Base-by-base conservation (phyloP, 2,797 vertebrate species). In the Toxotes lorentzi region DNA sequence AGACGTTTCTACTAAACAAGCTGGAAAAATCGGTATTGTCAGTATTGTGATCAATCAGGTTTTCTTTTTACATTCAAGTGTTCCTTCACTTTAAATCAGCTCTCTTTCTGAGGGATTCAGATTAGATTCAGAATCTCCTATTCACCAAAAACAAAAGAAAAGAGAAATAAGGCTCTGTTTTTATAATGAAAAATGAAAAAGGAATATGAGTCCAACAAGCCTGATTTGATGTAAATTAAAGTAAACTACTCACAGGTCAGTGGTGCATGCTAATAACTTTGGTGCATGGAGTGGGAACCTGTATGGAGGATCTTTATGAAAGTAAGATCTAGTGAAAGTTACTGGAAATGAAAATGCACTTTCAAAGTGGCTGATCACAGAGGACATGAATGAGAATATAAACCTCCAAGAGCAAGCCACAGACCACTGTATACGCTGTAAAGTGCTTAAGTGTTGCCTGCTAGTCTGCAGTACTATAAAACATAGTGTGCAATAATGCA, bases 401-500 rank as follows among this genome's bases (percentile, higher is more conserved):
- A 84, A 84, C 32, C 75, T 79, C 68, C 9, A 14, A 63, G 35
- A 79, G 64, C 57, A 32, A 82, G 23, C 63, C 19, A 62, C 57
- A 71, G 68, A 58, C 74, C 2, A 50, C 35, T 40, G 23, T 73
- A 67, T 86, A 59, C 41, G 75, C 73, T 76, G 70, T 82, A 76
- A 86, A 86, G 86, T 76, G 32, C 67, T 86, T 82, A 79, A 83
- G 75, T 82, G 78, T 86, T 78, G 70, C 85, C 74, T 70, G 77
- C 83, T 64, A 70, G 74, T 84, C 78, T 79, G 81, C 78, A 70
- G 72, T 59, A 76, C 86, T 74, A 86, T 84, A 84, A 88, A 88
- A 90, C 71, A 89, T 76, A 83, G 66, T 54, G 83, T 86, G 91
- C 80, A 91, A 89, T 89, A 70, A 93, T 87, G 88, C 89, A 89